Base-by-base conservation (phyloP, 2,797 vertebrate species). In the Peromyscus attwateri region DNA sequence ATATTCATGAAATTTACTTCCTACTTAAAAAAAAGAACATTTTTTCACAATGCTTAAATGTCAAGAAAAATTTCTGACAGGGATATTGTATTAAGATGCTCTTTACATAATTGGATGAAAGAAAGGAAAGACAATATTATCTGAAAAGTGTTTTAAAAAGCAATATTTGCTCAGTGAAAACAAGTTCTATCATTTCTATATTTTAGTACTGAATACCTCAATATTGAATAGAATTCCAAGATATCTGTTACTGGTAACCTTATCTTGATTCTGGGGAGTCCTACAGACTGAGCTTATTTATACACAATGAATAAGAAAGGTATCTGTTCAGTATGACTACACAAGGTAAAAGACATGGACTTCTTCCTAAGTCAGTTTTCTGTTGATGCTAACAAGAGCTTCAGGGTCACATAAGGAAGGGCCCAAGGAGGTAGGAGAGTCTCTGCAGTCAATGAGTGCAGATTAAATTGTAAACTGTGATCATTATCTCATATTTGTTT, bases 1-100 rank as follows among this genome's bases (percentile, higher is more conserved):
- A 60, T 83, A 85, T 21, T 83, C 14, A 89, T 52, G 37, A 31
- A 85, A 85, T 94, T 29, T 82, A 37, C 92, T 93, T 34, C 12
- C 6, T 91, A 4, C 0, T 49, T 94, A 89, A 76, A 79, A 52
- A 49, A 34, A 55, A 66, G 14, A 21, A 34, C 46, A 11, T 85
- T 19, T 92, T 94, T 88, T 85, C 31, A 92, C 7, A 25, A 62
- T 87, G 27, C 23, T 13, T 91, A 43, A 75, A 13, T 49, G n/a
- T 75, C 62, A 92, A 89, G 52, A 73, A 95, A 95, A 95, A 46
- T 57, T 71, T 23, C 1, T 93, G n/a, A 60, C 11, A 95, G 31
- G 71, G 9, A 57, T 75, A 94, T 17, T 68, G 6, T 3, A 60
- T 80, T 80, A 81, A 83, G 23, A 19, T 68, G 46, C 34, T 64